These are phyloP conservation scores for Gulo gulo DNA, from an alignment of 2,113 vertebrate genomes.

Conservation along the genomic window DNA sequence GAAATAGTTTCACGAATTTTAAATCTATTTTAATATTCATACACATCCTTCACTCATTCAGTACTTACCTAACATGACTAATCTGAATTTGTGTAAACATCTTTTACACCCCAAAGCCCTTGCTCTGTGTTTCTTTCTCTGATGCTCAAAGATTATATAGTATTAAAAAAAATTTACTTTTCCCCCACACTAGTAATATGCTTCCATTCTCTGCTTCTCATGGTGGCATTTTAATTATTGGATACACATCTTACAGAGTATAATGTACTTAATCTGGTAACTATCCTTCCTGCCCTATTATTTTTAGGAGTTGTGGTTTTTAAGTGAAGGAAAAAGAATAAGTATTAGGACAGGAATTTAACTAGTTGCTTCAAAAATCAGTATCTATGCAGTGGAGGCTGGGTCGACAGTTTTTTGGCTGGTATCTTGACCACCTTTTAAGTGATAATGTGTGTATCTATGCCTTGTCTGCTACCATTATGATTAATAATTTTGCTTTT, in stretches of 20 bases:
- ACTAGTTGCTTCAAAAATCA: background rate
- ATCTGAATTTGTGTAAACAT: background rate
- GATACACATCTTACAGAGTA: background rate
- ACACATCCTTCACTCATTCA: background rate
- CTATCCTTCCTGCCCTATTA: background rate
- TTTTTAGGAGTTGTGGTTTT: constrained; percentile 13
- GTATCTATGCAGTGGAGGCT: background rate
- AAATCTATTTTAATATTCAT: background rate
- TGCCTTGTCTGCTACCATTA: background rate
- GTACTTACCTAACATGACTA: background rate
- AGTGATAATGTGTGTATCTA: background rate
- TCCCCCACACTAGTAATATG: background rate
- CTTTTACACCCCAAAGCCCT: background rate
- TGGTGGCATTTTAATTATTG: background rate
- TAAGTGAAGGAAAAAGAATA: background rate
- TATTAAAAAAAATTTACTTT: background rate
- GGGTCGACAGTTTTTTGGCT: background rate
- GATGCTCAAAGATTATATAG: background rate
- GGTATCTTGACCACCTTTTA: background rate
- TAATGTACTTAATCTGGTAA: background rate
- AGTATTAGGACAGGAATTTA: background rate
- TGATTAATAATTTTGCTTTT: background rate
- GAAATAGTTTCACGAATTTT: background rate
- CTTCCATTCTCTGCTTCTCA: background rate
- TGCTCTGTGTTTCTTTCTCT: background rate